These are phyloP conservation scores for Altica lythri DNA, from an alignment of 2,888 invertebrate genomes.

Conservation along the genomic window DNA sequence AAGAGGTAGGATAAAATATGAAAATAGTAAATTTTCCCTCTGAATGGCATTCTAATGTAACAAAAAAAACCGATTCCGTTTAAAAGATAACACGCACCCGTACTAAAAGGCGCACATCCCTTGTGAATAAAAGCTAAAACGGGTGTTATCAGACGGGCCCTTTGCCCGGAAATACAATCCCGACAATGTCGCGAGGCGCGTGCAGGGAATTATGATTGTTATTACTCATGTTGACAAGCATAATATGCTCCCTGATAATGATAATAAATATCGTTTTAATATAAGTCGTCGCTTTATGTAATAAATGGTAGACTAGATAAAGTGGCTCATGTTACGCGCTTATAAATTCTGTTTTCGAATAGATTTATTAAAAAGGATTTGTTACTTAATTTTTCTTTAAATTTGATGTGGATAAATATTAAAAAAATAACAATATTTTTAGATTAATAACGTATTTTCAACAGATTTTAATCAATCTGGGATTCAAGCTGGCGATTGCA, in stretches of 20 bases:
- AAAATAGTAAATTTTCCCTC: no score
- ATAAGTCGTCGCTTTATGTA: conserved; percentile 33
- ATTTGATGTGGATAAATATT: no score
- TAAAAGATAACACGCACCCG: conserved; percentile 21
- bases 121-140: conserved; percentile 39
- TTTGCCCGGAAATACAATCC: conserved; percentile 33
- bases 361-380: conserved; percentile 14
- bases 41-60: no score
- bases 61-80: not conserved
- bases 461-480: no score
- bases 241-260: conserved; percentile 46
- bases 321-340: conserved; percentile 17
- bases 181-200: conserved; percentile 41
- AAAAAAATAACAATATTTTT: no score
- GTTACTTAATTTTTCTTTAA: conserved; percentile 2
- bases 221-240: conserved; percentile 48
- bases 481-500: no score
- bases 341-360: conserved; percentile 3
- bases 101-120: conserved; percentile 26
- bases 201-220: conserved; percentile 53
- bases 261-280: conserved; percentile 48
- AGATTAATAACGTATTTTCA: no score
- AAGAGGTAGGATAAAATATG: no score
- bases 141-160: conserved; percentile 39
- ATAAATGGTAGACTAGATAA: conserved; percentile 26